Evolutionary conservation across 2,888 invertebrate genomes (phyloP).

Genomic region (Spisula solida): DNA sequence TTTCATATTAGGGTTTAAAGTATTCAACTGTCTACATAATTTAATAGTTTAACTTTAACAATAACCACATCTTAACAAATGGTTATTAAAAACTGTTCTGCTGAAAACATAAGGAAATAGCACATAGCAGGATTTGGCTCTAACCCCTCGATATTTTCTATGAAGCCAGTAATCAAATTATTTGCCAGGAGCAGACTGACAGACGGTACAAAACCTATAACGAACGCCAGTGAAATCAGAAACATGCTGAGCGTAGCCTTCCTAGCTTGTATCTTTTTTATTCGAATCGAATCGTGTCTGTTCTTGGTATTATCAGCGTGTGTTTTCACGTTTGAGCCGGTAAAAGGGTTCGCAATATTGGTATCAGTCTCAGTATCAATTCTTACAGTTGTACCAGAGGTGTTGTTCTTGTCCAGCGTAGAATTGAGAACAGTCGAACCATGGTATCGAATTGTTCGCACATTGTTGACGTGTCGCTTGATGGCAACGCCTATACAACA

Average conservation of each 20-base stretch:
- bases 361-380: no score
- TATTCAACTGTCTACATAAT: no score
- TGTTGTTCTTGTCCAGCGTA: background rate
- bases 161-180: constrained; percentile 51
- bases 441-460: constrained; percentile 31
- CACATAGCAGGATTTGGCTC: no score
- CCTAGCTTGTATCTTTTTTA: constrained; percentile 41
- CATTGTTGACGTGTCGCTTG: constrained; percentile 53
- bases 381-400: background rate
- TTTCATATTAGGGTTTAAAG: no score
- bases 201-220: constrained; percentile 68
- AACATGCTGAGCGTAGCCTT: constrained; percentile 74
- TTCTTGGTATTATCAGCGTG: background rate
- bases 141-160: no score
- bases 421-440: constrained; percentile 23
- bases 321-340: no score
- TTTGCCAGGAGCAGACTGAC: constrained; percentile 59
- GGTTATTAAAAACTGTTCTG: no score
- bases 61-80: no score
- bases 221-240: constrained; percentile 68
- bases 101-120: no score
- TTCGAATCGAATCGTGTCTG: constrained; percentile 9
- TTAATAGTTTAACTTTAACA: no score
- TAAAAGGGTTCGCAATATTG: no score
- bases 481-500: constrained; percentile 60